These are phyloP conservation scores for Wasmannia auropunctata DNA, from an alignment of 1,140 invertebrate genomes.

Conservation along the genomic window DNA sequence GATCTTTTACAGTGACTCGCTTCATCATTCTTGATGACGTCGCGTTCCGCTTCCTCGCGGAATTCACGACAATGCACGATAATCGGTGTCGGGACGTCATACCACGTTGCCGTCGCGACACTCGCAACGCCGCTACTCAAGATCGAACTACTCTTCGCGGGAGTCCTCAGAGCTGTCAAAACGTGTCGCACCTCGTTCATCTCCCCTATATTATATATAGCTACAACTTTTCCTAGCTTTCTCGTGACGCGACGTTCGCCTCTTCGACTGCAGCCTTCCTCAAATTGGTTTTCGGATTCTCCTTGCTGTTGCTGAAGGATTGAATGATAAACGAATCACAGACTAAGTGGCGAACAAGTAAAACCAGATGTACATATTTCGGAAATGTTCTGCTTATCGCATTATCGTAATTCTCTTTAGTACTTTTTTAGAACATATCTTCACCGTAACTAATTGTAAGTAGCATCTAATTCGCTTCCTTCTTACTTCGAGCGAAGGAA, in stretches of 20 bases:
- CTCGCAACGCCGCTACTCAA: conserved; percentile 41
- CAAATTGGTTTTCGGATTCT: background rate
- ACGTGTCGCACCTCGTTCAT: conserved; percentile 80
- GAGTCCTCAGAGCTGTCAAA: conserved; percentile 73
- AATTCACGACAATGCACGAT: conserved; percentile 78
- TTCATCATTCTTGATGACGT: background rate
- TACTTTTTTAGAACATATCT: too few species aligned
- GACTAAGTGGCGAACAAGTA: background rate
- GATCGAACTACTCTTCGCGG: conserved; percentile 64
- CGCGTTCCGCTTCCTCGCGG: conserved; percentile 39
- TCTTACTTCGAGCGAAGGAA: background rate
- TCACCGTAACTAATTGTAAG: too few species aligned
- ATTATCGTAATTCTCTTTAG: background rate
- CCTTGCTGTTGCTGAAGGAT: background rate
- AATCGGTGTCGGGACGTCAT: conserved; percentile 77
- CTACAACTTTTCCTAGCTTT: background rate
- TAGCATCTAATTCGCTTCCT: background rate
- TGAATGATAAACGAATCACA: background rate
- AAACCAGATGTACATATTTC: conserved; percentile 28
- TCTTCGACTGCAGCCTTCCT: too few species aligned
- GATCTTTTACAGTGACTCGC: background rate
- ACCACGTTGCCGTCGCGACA: conserved; percentile 74
- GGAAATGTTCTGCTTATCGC: background rate
- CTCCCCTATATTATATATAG: background rate
- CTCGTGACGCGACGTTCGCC: conserved; percentile 50